Percentiles rank a stretch among this genome's conserved stretches.
Conservation (phyloP, 2,113 vertebrate species). For the Salminus brasiliensis region DNA sequence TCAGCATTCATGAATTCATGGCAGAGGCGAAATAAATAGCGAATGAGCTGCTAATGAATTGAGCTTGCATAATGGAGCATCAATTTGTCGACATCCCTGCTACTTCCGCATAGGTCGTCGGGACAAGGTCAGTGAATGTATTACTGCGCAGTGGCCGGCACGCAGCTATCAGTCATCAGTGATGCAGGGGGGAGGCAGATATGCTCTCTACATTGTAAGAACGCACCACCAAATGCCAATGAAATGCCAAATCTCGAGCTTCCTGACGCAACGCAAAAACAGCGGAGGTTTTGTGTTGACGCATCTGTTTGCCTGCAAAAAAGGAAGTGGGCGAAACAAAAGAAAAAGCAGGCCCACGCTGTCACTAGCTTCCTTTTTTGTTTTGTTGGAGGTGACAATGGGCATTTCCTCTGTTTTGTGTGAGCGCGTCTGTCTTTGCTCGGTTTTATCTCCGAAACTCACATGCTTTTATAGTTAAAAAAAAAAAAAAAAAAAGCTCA, state of each 20-base stretch:
- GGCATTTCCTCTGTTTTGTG: slow-evolving; percentile 26
- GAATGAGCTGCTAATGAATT: slow-evolving; percentile 53
- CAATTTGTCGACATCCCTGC: slow-evolving; percentile 47
- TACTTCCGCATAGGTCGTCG: slow-evolving; percentile 24
- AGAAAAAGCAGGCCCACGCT: slow-evolving; percentile 6
- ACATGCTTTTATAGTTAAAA: slow-evolving; percentile 15
- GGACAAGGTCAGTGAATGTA: slow-evolving; percentile 52
- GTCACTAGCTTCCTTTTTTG: slow-evolving; percentile 13
- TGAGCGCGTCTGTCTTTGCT: neutral
- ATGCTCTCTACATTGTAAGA: slow-evolving; percentile 13
- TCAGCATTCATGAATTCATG: slow-evolving; percentile 56
- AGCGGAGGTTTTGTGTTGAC: slow-evolving; percentile 29
- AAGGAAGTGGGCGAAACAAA: slow-evolving; percentile 18
- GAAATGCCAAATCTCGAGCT: slow-evolving; percentile 32
- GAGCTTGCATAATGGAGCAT: slow-evolving; percentile 43
- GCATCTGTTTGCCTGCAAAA: neutral
- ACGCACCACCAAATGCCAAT: slow-evolving; percentile 37
- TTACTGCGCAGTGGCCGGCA: neutral
- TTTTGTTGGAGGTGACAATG: slow-evolving; percentile 26
- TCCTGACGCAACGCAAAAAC: slow-evolving; percentile 17
- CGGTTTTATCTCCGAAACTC: neutral
- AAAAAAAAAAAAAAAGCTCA: slow-evolving; percentile 2
- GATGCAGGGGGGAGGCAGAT: slow-evolving; percentile 3
- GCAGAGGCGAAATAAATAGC: slow-evolving; percentile 30
- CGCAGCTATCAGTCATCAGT: slow-evolving; percentile 1